Evolutionary conservation across 2,888 invertebrate genomes (phyloP), one percentile per base, ranked within the genome.

Genomic region (Lobophora halterata): DNA sequence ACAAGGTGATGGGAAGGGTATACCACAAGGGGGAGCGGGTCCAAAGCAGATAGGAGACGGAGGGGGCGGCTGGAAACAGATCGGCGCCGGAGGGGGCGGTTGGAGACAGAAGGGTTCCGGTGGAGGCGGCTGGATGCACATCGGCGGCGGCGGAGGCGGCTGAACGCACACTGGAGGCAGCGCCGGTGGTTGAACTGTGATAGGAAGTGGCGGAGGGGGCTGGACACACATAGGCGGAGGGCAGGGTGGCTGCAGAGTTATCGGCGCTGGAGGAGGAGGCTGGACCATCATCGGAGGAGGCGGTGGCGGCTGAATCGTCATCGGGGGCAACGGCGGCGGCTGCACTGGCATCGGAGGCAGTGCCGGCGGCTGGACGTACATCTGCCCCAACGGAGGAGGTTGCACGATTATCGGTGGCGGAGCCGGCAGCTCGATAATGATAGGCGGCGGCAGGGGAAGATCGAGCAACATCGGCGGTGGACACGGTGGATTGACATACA

Each of bases 361-460:
- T n/a, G 77, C 65, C 2, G 85, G 85, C 5, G 79, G 79, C 45
- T 82, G 82, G 9, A 85, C 65, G 69, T 73, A 61, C 35, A 85
- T 58, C 36, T 73, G 77, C 0, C 77, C 76, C 11, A 81, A 33
- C 18, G 82, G 67, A 1, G 83, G 83, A 1, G 81, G 82, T 43
- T 85, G 85, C 3, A 85, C 61, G 2, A 81, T 56, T 11, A 85
- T 76, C 24, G 81, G 81, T 0, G 79, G 74, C n/a, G 79, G 76
- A 7, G 70, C 53, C 5, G 82, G 82, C 10, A 80, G 60, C 45
- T 79, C 79, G 5, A 83, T 75, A 2, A 77, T 48, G 37, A 83
- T 66, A 5, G 82, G 78, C 3, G 79, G 76, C 4, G 74, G 66
- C 17, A 71, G 41, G 0, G 80, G 81, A 17, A 79, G 59, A 27